Evolutionary conservation across 2,888 invertebrate genomes (phyloP).

Genomic region (Zaprionus obscuricornis): DNA sequence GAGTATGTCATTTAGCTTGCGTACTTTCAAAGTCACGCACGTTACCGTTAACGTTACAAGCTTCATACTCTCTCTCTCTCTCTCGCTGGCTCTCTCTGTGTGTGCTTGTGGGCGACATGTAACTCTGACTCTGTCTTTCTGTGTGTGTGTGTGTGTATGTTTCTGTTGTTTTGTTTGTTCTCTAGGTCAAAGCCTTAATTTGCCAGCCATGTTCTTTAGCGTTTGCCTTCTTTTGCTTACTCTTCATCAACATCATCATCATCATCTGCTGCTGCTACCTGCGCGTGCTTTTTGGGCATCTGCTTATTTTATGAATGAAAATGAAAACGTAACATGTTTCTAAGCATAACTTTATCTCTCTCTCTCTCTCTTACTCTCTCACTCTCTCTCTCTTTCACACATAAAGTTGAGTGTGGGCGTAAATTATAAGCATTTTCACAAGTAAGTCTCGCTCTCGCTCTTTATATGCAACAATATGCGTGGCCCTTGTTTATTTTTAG

Average conservation of each 20-base stretch:
- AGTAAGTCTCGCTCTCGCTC: too few relatives aligned
- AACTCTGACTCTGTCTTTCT: conserved; percentile 12
- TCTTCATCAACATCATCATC: too few relatives aligned
- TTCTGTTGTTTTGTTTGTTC: conserved; percentile 57
- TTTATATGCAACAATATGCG: conserved; percentile 43
- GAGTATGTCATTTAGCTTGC: conserved; percentile 70
- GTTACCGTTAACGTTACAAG: conserved; percentile 55
- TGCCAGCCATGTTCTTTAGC: conserved; percentile 61
- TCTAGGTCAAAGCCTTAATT: conserved; percentile 79
- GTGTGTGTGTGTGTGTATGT: conserved; percentile 26
- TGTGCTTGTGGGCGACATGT: conserved; percentile 13
- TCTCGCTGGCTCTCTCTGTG: too few relatives aligned
- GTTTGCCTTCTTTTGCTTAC: conserved; percentile 29
- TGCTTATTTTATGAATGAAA: conserved; percentile 66
- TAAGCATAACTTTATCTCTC: too few relatives aligned
- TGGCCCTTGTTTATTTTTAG: conserved; percentile 43
- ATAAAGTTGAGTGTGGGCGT: conserved; percentile 17
- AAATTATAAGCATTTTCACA: neutral
- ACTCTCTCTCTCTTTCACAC: too few relatives aligned
- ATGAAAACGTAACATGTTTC: conserved; percentile 28
- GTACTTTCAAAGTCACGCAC: conserved; percentile 75
- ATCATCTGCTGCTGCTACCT: too few relatives aligned
- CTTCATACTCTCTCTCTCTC: too few relatives aligned
- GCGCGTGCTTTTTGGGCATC: conserved; percentile 29
- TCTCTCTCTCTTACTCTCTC: too few relatives aligned